phyloP scores from a whole-genome alignment of 2,888 invertebrate species.

The Sminthurinus aureus region DNA sequence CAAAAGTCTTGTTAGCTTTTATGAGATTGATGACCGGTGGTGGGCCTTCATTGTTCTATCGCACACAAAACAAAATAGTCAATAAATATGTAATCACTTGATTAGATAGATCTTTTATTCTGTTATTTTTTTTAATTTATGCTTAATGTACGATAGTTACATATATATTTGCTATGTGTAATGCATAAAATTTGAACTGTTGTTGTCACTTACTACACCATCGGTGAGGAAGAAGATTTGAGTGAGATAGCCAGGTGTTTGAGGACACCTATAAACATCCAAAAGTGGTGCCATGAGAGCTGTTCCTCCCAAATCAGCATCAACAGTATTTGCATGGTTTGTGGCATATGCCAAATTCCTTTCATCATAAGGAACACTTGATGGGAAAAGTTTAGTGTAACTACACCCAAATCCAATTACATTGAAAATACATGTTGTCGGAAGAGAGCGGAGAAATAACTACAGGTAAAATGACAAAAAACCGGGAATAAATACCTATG shows the following conservation, averaged over 20 bases:
- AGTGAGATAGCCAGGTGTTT: conserved; percentile 12
- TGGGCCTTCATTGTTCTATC: background rate
- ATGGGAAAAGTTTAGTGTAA: background rate
- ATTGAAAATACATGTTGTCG: conserved; percentile 14
- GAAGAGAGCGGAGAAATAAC: conserved; percentile 12
- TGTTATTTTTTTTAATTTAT: too few relatives aligned
- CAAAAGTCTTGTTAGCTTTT: background rate
- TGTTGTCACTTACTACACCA: background rate
- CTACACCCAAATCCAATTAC: background rate
- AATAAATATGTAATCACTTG: too few relatives aligned
- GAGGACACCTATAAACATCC: background rate
- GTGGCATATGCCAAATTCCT: background rate
- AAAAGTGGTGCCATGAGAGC: background rate
- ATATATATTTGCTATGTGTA: too few relatives aligned
- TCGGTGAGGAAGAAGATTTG: conserved; percentile 21
- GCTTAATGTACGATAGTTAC: too few relatives aligned
- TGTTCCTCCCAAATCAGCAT: background rate
- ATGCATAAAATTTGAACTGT: background rate
- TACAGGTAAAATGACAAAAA: background rate
- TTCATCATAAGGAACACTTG: background rate
- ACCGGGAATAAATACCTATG: background rate
- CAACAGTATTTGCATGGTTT: background rate
- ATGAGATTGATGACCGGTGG: background rate
- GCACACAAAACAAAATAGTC: background rate
- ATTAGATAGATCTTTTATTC: too few relatives aligned